Conservation (phyloP, 2,797 vertebrate genomes). For the Threskiornis aethiopicus region DNA sequence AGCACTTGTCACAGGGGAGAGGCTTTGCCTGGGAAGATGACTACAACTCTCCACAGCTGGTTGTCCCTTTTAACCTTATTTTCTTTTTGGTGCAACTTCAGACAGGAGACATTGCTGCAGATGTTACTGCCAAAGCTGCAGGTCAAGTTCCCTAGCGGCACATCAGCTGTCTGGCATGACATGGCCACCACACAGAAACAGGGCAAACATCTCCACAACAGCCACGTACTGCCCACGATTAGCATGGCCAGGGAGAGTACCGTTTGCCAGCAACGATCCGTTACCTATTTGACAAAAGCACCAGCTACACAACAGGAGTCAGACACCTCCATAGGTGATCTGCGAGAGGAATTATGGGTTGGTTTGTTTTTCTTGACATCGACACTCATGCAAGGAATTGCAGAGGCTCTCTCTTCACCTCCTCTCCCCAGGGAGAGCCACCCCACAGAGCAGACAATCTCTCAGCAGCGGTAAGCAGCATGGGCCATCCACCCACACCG, state of each 20-base stretch:
- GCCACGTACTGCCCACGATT: neutral
- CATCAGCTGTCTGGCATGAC: fast-evolving
- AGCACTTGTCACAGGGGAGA: neutral
- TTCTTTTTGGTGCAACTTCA: neutral
- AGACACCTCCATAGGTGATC: neutral
- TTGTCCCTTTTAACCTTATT: neutral
- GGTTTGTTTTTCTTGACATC: neutral
- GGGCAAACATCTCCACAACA: neutral
- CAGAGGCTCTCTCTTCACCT: neutral
- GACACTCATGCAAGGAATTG: neutral
- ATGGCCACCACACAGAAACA: neutral
- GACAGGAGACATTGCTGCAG: neutral
- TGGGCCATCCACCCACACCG: fast-evolving
- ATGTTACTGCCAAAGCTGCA: neutral
- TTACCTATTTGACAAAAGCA: neutral
- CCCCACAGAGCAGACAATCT: fast-evolving
- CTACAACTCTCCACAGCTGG: neutral
- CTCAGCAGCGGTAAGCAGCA: neutral
- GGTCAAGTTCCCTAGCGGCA: neutral
- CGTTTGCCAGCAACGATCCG: fast-evolving
- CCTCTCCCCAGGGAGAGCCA: neutral
- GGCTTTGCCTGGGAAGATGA: neutral
- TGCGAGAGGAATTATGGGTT: neutral
- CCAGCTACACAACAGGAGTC: neutral
- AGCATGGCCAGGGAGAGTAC: neutral